phyloP scores from a whole-genome alignment of 2,888 invertebrate genomes.

The Hyles lineata region DNA sequence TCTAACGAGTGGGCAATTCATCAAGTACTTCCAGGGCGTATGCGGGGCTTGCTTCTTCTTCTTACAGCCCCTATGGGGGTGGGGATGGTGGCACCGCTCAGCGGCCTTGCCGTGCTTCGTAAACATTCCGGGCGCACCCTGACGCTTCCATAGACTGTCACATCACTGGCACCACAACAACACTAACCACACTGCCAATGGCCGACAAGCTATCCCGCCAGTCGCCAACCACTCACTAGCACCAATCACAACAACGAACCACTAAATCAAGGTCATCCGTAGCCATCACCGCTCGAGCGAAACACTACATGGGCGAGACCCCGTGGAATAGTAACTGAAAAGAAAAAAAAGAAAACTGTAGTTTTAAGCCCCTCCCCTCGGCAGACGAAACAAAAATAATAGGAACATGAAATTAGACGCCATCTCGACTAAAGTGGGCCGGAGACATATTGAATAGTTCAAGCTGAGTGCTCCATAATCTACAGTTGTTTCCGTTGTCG shows the following conservation, averaged over 20 bases:
- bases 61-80: slow-evolving; percentile 77
- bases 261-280: slow-evolving; percentile 75
- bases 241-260: slow-evolving; percentile 68
- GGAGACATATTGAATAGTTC: slow-evolving; percentile 53
- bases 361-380: slow-evolving; percentile 50
- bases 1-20: slow-evolving; percentile 86
- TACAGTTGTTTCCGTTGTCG: slow-evolving; percentile 52
- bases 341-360: slow-evolving; percentile 80
- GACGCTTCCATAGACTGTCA: slow-evolving; percentile 80
- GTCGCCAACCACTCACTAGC: slow-evolving; percentile 63
- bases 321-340: slow-evolving; percentile 79
- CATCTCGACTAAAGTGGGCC: slow-evolving; percentile 45
- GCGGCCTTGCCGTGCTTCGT: slow-evolving; percentile 81
- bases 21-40: slow-evolving; percentile 85
- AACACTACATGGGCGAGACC: slow-evolving; percentile 63
- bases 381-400: slow-evolving; percentile 51
- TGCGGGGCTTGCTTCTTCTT: slow-evolving; percentile 82
- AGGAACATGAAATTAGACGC: slow-evolving; percentile 45
- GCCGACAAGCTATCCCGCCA: slow-evolving; percentile 47
- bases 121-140: slow-evolving; percentile 80
- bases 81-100: slow-evolving; percentile 77
- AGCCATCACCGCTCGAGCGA: slow-evolving; percentile 73
- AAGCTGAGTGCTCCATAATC: slow-evolving; percentile 53
- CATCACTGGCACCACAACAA: slow-evolving; percentile 73
- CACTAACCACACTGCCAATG: slow-evolving; percentile 63